These are phyloP conservation scores for Gasteruption jaculator DNA, from an alignment of 2,888 invertebrate species.

Conservation along the genomic window DNA sequence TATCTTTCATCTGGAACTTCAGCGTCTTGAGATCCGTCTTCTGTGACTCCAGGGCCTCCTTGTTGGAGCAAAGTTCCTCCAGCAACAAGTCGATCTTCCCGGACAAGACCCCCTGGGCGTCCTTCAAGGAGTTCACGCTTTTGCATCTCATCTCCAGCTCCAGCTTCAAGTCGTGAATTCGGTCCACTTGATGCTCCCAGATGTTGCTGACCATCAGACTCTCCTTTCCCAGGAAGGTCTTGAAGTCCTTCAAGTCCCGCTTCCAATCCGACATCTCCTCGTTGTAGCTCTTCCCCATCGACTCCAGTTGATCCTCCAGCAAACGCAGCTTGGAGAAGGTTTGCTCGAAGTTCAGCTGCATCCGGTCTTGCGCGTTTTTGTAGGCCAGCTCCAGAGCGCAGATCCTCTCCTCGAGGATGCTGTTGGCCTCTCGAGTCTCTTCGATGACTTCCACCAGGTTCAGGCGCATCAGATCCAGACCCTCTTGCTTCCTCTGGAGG, in stretches of 20 bases:
- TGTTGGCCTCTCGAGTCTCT: slow-evolving; percentile 16
- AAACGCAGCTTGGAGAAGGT: slow-evolving; percentile 26
- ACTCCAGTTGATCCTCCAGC: slow-evolving; percentile 25
- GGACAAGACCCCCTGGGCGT: slow-evolving; percentile 52
- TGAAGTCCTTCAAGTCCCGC: slow-evolving; percentile 40
- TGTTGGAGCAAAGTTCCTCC: slow-evolving; percentile 34
- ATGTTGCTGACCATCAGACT: slow-evolving; percentile 44
- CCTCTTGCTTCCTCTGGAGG: slow-evolving; percentile 26
- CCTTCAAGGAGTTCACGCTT: slow-evolving; percentile 47
- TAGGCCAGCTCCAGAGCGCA: slow-evolving; percentile 26
- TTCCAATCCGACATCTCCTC: slow-evolving; percentile 23
- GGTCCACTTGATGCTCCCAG: slow-evolving; percentile 47
- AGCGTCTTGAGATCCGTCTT: slow-evolving; percentile 25
- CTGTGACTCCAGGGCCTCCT: slow-evolving; percentile 21
- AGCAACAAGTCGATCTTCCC: slow-evolving; percentile 55
- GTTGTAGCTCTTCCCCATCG: slow-evolving; percentile 5
- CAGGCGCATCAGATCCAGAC: slow-evolving; percentile 27
- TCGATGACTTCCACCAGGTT: slow-evolving; percentile 25
- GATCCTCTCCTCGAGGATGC: slow-evolving; percentile 23
- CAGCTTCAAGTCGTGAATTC: slow-evolving; percentile 54
- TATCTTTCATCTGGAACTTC: slow-evolving; percentile 33
- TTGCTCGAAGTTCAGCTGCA: slow-evolving; percentile 26
- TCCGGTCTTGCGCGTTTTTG: slow-evolving; percentile 25
- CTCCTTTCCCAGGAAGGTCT: slow-evolving; percentile 45
- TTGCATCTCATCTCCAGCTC: slow-evolving; percentile 55